A percentile compares a stretch with the other conserved stretches of the same genome.
These are phyloP conservation scores for Alfaro cultratus DNA, from an alignment of 2,797 vertebrate species.

Conservation along the genomic window DNA sequence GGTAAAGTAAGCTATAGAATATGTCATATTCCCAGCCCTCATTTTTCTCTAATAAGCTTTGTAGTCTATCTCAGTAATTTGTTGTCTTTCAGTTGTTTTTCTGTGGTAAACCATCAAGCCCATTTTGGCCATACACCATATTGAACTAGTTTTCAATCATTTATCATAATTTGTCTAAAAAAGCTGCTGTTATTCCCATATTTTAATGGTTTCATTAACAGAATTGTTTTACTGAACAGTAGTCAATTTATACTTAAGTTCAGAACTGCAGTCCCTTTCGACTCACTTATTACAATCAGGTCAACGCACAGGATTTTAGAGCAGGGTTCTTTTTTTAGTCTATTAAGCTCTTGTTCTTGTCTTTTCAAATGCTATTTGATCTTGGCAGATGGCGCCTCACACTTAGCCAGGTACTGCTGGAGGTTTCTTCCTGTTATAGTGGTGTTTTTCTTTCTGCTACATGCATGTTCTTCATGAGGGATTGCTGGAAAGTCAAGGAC, in stretches of 20 bases:
- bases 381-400: not conserved
- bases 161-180: not conserved
- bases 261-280: not conserved
- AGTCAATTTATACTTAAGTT: not conserved
- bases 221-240: not conserved
- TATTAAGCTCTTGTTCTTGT: not conserved
- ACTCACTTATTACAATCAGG: not conserved
- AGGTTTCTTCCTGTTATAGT: not conserved
- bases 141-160: not conserved
- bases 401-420: not conserved
- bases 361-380: not conserved
- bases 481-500: not conserved
- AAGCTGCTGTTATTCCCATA: not conserved
- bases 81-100: constrained; percentile 17
- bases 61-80: constrained; percentile 32
- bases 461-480: not conserved
- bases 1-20: constrained; percentile 54
- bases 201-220: not conserved
- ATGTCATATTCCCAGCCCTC: constrained; percentile 51
- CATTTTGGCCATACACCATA: not conserved
- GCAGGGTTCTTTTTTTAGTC: not conserved
- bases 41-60: constrained; percentile 37
- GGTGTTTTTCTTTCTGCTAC: not conserved
- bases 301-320: not conserved
- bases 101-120: not conserved